A percentile compares a stretch with the other conserved stretches of the same genome.
phyloP scores from a whole-genome alignment of 2,888 invertebrate species.

The Physocephala rufipes region DNA sequence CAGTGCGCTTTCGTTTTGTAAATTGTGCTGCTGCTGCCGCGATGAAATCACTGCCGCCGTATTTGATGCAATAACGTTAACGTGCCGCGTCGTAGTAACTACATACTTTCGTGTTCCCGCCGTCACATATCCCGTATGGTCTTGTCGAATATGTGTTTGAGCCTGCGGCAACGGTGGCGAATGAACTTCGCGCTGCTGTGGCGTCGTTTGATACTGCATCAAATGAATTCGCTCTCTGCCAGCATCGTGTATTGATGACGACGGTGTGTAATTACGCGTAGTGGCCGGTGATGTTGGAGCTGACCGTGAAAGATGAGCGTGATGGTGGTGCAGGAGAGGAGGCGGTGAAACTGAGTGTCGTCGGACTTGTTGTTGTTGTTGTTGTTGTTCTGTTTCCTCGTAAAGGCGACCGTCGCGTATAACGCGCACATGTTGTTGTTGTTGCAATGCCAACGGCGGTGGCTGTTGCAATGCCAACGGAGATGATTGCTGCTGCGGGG shows the following conservation, averaged over 20 bases:
- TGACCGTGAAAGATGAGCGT: conserved; percentile 34
- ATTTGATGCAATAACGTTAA: conserved; percentile 62
- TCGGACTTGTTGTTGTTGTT: conserved; percentile 36
- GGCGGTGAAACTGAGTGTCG: conserved; percentile 35
- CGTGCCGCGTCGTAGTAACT: conserved; percentile 58
- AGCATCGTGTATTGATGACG: conserved; percentile 31
- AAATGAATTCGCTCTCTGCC: conserved; percentile 33
- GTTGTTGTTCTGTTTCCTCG: conserved; percentile 53
- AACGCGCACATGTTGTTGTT: conserved; percentile 63
- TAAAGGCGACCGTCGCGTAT: conserved; percentile 65
- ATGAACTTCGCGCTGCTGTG: conserved; percentile 39
- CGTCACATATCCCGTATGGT: conserved; percentile 38
- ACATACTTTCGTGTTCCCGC: conserved; percentile 59
- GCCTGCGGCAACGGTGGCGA: conserved; percentile 47
- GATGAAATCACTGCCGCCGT: conserved; percentile 46
- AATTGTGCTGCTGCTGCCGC: conserved; percentile 49
- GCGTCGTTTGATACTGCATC: conserved; percentile 41
- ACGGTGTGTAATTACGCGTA: conserved; percentile 52
- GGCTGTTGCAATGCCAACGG: conserved; percentile 44
- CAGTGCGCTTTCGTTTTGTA: conserved; percentile 41
- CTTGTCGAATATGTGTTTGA: no score
- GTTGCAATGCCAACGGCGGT: conserved; percentile 39
- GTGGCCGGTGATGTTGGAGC: conserved; percentile 49
- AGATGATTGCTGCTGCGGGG: conserved; percentile 46
- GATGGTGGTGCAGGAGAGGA: conserved; percentile 33